phyloP scores from a whole-genome alignment of 2,888 invertebrate genomes.

The Hipparchia sbordonii region DNA sequence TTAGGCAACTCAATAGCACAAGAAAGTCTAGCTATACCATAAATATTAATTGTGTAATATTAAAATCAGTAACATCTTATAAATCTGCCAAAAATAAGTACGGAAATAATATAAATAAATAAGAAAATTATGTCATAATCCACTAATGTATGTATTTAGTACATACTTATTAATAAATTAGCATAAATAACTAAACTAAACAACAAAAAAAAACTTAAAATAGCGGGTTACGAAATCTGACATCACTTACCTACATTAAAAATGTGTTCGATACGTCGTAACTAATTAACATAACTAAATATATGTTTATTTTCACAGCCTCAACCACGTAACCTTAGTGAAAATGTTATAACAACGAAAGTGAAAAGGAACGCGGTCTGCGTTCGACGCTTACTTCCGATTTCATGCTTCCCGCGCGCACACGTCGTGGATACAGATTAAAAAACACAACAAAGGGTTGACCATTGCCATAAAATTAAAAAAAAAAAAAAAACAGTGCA shows the following conservation, averaged over 20 bases:
- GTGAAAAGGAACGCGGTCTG: conserved; percentile 68
- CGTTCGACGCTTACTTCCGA: conserved; percentile 69
- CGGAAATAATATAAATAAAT: not conserved
- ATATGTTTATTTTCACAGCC: conserved; percentile 35
- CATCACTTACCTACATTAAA: conserved; percentile 21
- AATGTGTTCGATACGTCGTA: conserved; percentile 27
- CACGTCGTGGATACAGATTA: conserved; percentile 54
- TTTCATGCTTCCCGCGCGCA: conserved; percentile 59
- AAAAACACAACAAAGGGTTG: conserved; percentile 45
- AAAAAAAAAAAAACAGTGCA: conserved; percentile 35
- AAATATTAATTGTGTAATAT: too few species aligned
- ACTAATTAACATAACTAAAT: conserved; percentile 37
- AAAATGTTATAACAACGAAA: conserved; percentile 58
- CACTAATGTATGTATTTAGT: not conserved
- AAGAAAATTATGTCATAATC: not conserved
- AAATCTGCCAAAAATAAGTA: too few species aligned
- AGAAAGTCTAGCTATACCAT: too few species aligned
- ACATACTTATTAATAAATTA: not conserved
- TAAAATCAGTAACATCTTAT: too few species aligned
- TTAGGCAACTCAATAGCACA: too few species aligned
- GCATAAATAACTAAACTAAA: not conserved
- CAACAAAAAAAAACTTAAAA: not conserved
- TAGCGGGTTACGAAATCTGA: conserved; percentile 28
- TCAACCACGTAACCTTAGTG: conserved; percentile 41
- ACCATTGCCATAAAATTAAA: conserved; percentile 4